phyloP scores from a whole-genome alignment of 37 sponge, comb jelly and placozoan species.

The Chondrilla cf. caribensis region DNA sequence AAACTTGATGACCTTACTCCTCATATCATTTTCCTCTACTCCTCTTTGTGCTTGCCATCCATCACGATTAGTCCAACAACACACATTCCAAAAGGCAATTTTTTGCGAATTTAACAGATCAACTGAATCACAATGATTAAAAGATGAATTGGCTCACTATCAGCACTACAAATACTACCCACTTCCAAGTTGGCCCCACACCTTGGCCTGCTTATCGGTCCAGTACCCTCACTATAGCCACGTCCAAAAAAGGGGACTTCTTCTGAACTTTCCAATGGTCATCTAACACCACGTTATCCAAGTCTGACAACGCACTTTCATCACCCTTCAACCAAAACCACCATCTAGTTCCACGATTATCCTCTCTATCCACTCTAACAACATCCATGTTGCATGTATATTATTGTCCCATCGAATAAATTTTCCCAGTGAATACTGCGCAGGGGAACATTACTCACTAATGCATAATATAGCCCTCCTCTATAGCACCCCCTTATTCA shows the following conservation, averaged over 20 bases:
- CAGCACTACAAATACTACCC: too few species aligned
- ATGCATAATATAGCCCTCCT: too few species aligned
- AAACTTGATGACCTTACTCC: neutral
- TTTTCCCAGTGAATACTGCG: too few species aligned
- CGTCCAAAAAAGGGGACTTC: neutral
- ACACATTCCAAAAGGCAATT: constrained; percentile 19
- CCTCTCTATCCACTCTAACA: neutral
- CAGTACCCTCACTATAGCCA: neutral
- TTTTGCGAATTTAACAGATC: too few species aligned
- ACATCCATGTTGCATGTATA: constrained; percentile 1
- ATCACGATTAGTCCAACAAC: neutral
- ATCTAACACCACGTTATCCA: neutral
- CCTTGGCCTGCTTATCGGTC: neutral
- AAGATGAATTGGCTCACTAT: too few species aligned
- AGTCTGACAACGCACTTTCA: neutral
- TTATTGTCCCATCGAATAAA: too few species aligned
- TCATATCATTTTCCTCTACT: neutral
- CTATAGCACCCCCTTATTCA: too few species aligned
- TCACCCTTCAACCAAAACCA: constrained; percentile 13
- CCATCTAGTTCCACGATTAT: neutral
- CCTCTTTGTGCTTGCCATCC: neutral
- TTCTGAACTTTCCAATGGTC: neutral
- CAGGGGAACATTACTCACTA: too few species aligned
- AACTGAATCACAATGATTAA: too few species aligned
- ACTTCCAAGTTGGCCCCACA: neutral